Evolutionary conservation across 2,888 invertebrate genomes (phyloP), one percentile per base, ranked within the genome.

Genomic region (Syrphus vitripennis): DNA sequence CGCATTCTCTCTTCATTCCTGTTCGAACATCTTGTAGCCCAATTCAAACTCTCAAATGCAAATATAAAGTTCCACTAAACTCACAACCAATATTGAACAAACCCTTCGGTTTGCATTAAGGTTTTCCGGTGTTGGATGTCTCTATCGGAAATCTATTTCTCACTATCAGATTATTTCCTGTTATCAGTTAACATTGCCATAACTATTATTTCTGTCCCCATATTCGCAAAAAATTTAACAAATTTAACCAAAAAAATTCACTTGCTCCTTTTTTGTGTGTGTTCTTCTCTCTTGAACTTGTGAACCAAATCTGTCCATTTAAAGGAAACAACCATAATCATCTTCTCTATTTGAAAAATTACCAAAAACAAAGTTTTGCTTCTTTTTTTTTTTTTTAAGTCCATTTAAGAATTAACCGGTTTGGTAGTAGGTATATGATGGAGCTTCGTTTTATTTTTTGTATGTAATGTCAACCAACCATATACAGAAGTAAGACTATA

Each of bases 91-190:
- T 5, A 29, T 57, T 19, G 42, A 12, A 0, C 0, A 4, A 6
- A 14, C 37, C 24, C 40, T 6, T 82, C 65, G 59, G 40, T 82
- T 71, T 57, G 29, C 55, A 21, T 34, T 16, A 65, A 57, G 7
- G 48, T 48, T 65, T 76, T 76, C 81, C 76, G 76, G 61, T 26
- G 19, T 50, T 48, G 31, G 14, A 26, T 29, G 71, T 69, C 48
- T 31, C 12, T 59, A n/a, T 53, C 72, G 77, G 77, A 82, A 82
- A 82, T 82, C 77, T 77, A 72, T 82, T 61, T 77, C 61, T 72
- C 67, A 67, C 72, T 53, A 77, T 67, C 50, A 50, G 50, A 78
- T 83, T 69, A 78, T 83, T 74, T 83, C 72, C 83, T 72, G 72
- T 72, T 72, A 72, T 78, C 78, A 67, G 72, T 69, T 69, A 19